Base-by-base conservation (phyloP, 2,113 vertebrate species). In the Solea senegalensis region DNA sequence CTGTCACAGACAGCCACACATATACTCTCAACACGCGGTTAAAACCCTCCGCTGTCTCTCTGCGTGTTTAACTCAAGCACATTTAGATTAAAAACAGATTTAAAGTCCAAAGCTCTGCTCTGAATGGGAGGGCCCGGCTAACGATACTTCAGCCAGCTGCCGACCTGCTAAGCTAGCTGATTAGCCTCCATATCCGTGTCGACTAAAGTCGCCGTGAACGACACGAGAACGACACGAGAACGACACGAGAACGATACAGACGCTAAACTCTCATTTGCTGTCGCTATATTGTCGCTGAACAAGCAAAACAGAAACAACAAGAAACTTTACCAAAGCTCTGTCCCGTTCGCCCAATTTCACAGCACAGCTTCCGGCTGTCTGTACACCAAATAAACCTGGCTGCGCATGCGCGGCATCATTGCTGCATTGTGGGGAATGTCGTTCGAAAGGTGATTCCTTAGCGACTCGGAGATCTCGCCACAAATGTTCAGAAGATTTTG, bases 261-360 rank as follows among this genome's bases (percentile, higher is more conserved):
- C 8, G 12, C 15, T 65, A 16, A 56, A 54, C 3, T 62, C 1
- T 64, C 11, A 40, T 69, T 43, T 14, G 1, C 7, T n/a, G 11
- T 2, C 0, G 6, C 13, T 15, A n/a, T 44, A 15, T 13, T 59
- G 41, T 54, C n/a, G 27, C 1, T 28, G 14, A 71, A 68, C 0
- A 9, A 46, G n/a, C 10, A 58, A 79, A 82, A 69, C n/a, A 58
- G 8, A 58, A 56, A 73, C 75, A 21, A 58, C 8, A 69, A 81
- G 12, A 83, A 88, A 91, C 84, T 91, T 91, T 92, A 91, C 89
- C 88, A 82, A 86, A 5, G 84, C 62, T 67, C 68, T 62, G 69
- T 86, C 80, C 86, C 85, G 86, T 86, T 89, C 82, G 78, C 64
- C 67, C 81, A 85, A 48, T 85, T 84, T 77, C 86, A 59, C 62